These are phyloP conservation scores for Zaprionus inermis DNA, from an alignment of 1,140 invertebrate genomes.

Conservation along the genomic window DNA sequence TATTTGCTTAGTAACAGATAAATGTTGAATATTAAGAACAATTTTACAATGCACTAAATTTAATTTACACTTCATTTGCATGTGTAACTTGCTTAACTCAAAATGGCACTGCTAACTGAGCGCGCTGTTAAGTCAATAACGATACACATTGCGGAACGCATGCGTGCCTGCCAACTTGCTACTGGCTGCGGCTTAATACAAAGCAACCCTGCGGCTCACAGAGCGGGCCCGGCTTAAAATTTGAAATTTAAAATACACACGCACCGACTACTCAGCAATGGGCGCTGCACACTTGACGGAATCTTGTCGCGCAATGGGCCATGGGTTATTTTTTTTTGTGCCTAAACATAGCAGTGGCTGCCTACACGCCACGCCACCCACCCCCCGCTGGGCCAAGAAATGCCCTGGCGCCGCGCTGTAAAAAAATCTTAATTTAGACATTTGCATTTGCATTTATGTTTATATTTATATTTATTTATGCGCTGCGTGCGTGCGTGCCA, in stretches of 20 bases:
- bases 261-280: background rate
- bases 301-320: slow-evolving; percentile 49
- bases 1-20: background rate
- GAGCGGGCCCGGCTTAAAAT: slow-evolving; percentile 29
- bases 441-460: slow-evolving; percentile 56
- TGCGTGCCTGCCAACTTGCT: slow-evolving; percentile 49
- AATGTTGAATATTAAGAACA: background rate
- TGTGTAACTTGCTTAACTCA: slow-evolving; percentile 8
- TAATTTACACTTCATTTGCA: background rate
- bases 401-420: slow-evolving; percentile 40
- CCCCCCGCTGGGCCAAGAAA: background rate
- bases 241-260: slow-evolving; percentile 10
- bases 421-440: slow-evolving; percentile 56
- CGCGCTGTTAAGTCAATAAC: slow-evolving; percentile 22
- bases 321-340: background rate
- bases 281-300: slow-evolving; percentile 44
- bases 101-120: slow-evolving; percentile 11
- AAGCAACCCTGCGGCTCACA: slow-evolving; percentile 18
- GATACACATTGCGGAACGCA: slow-evolving; percentile 24
- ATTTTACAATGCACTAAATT: background rate
- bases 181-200: slow-evolving; percentile 8
- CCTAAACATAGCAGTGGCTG: slow-evolving; percentile 35
- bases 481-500: slow-evolving; percentile 15
- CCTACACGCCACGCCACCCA: slow-evolving; percentile 4
- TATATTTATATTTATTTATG: slow-evolving; percentile 30